Conservation (phyloP, 2,797 vertebrate species). For the Astyanax mexicanus region DNA sequence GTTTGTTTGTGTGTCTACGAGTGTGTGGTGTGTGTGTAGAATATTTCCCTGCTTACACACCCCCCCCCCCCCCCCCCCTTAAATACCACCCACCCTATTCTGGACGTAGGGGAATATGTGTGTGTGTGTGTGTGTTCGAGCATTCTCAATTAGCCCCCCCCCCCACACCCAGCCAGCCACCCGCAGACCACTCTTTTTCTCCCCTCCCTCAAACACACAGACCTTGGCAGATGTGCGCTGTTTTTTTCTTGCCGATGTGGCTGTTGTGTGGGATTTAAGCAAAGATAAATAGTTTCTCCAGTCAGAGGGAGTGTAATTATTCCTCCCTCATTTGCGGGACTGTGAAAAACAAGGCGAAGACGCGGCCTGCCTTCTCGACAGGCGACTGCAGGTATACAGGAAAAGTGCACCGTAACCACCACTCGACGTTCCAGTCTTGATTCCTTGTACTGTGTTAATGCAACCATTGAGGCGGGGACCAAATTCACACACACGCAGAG, state of each 20-base stretch:
- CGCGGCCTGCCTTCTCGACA: conserved; percentile 48
- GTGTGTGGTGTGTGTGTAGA: conserved; percentile 3
- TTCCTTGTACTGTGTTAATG: conserved; percentile 33
- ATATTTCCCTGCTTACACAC: not conserved
- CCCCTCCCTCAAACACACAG: conserved; percentile 37
- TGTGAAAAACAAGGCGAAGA: conserved; percentile 37
- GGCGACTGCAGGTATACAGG: conserved; percentile 43
- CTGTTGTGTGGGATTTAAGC: conserved; percentile 45
- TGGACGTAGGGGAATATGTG: conserved; percentile 23
- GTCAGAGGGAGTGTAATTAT: conserved; percentile 57
- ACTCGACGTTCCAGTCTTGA: conserved; percentile 40
- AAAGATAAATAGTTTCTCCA: conserved; percentile 59
- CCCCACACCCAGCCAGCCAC: conserved; percentile 9
- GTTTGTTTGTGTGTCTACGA: conserved; percentile 2
- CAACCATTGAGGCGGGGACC: conserved; percentile 14
- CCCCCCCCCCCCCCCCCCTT: no score
- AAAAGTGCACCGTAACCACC: conserved; percentile 37
- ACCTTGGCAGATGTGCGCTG: conserved; percentile 49
- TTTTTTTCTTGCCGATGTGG: conserved; percentile 29
- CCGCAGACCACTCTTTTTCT: conserved; percentile 27
- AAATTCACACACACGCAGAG: not conserved
- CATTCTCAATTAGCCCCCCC: conserved; percentile 42
- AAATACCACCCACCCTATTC: no score
- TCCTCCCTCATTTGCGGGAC: conserved; percentile 43
- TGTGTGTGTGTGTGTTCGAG: conserved; percentile 31